A percentile compares a stretch with the other conserved stretches of the same genome.
phyloP scores from a whole-genome alignment of 2,113 vertebrate species.

The Pionites leucogaster region DNA sequence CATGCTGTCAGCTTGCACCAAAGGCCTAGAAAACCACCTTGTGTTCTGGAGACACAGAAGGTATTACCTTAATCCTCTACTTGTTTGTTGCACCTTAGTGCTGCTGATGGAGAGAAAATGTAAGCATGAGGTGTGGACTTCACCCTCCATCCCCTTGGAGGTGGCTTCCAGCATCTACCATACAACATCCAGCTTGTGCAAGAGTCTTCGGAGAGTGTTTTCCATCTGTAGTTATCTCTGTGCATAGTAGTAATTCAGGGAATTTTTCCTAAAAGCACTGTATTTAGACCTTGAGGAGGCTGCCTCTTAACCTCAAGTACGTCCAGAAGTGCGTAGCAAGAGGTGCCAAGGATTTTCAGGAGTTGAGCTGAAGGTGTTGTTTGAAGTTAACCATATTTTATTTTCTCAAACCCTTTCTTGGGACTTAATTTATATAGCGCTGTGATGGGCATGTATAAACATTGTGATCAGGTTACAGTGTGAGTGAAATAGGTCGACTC shows the following conservation, averaged over 20 bases:
- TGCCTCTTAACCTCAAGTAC: neutral
- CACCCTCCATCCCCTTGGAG: neutral
- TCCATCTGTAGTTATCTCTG: neutral
- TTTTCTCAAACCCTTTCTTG: conserved; percentile 66
- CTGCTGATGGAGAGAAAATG: neutral
- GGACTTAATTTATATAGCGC: conserved; percentile 60
- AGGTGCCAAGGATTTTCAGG: conserved; percentile 52
- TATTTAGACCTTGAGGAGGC: neutral
- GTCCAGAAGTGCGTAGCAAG: neutral
- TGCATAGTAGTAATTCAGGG: neutral
- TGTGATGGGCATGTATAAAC: conserved; percentile 73
- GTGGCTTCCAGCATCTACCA: neutral
- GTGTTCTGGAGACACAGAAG: neutral
- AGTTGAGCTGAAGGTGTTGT: conserved; percentile 75
- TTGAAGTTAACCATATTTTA: conserved; percentile 77
- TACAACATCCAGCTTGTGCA: neutral
- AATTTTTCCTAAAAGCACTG: conserved; percentile 1
- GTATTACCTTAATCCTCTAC: neutral
- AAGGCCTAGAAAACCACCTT: neutral
- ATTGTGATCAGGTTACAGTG: conserved; percentile 66
- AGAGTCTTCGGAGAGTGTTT: neutral
- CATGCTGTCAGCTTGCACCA: neutral
- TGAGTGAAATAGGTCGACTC: conserved; percentile 37
- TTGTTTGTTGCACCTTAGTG: neutral
- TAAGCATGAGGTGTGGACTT: accelerated